phyloP scores from a whole-genome alignment of 2,113 vertebrate species.

The Potamarius usumacintae region DNA sequence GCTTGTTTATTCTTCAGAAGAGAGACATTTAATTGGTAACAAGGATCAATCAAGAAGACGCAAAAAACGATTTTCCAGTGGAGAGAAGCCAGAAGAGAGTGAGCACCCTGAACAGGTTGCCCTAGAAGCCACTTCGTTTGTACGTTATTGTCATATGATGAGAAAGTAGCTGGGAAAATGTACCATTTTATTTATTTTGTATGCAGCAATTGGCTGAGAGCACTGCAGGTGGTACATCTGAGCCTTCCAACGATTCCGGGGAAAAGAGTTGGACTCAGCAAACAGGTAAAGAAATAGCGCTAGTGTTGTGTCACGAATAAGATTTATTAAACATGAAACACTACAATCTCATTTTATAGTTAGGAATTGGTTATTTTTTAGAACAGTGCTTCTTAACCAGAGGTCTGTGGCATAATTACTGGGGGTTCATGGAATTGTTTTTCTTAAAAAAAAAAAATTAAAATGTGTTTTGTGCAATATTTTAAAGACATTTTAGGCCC shows the following conservation, averaged over 20 bases:
- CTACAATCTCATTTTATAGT: not conserved
- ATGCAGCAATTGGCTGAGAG: not conserved
- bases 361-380: not conserved
- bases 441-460: not conserved
- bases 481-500: not conserved
- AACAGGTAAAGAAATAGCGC: not conserved
- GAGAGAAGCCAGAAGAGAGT: constrained; percentile 94
- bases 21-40: constrained; percentile 92
- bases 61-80: constrained; percentile 94
- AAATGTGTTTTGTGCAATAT: not conserved
- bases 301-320: not conserved
- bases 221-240: no score
- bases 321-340: not conserved
- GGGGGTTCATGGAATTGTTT: not conserved
- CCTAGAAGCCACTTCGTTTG: not conserved
- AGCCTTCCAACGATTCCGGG: not conserved
- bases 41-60: constrained; percentile 96
- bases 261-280: not conserved
- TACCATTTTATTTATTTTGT: not conserved
- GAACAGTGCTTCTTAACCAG: not conserved
- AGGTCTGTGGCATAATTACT: not conserved
- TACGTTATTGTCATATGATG: not conserved
- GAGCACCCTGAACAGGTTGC: constrained; percentile 87
- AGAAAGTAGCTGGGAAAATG: not conserved
- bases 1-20: constrained; percentile 66